Base-by-base conservation (phyloP, 2,888 invertebrate species). In the Cancer borealis region DNA sequence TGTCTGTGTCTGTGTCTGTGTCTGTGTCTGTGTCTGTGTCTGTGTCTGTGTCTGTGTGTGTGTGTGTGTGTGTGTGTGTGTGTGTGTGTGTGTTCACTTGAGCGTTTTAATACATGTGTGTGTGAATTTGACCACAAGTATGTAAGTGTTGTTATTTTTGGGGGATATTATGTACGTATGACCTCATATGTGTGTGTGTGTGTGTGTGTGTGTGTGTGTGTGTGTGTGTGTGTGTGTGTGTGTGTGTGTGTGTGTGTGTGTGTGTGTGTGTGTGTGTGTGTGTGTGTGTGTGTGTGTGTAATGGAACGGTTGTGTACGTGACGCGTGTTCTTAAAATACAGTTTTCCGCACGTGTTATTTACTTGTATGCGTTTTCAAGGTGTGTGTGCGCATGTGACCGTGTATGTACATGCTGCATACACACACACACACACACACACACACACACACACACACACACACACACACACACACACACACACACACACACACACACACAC, bases 151-250 rank as follows among this genome's bases (percentile, higher is more conserved):
- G 39, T 39, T 39, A 1, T 39, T 39, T 39, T 39, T 39, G 8
- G 54, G 54, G 3, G 14, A 14, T 54, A 54, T 54, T 54, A 54
- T 12, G 54, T 39, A 39, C 39, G 39, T 14, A 54, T 54, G 54
- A 14, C 8, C 54, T 54, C 54, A 54, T 54, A 3, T 54, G 14
- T 14, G 21, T 21, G 5, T 66, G 8, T 30, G n/a, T n/a, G 73
- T 73, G 73, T 73, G 73, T 73, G 73, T 73, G 73, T 73, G 73
- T 73, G 73, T 73, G 73, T 73, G 73, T 73, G 73, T 73, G 73
- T 73, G 73, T 73, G 73, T 73, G 73, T 73, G 73, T 79, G 79
- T 79, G 30, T 54, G 54, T 54, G 14, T 14, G 21, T 21, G 5
- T 66, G 8, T 30, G n/a, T n/a, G 73, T 73, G 73, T 73, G 73